Base-by-base conservation (phyloP, 1,140 invertebrate genomes). In the Drosophila sproati region DNA sequence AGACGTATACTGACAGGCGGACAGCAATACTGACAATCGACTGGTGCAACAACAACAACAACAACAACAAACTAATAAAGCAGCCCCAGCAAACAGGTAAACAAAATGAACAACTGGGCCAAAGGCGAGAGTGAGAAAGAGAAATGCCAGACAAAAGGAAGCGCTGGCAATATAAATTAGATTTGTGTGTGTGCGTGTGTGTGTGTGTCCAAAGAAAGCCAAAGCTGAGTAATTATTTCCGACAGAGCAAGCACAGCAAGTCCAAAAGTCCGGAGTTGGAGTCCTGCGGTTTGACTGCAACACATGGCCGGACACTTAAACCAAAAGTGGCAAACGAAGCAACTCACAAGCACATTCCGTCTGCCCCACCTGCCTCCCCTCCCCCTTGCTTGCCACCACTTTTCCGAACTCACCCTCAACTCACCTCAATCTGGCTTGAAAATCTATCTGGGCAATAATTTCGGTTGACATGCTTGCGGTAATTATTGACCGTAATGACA, bases 401-500 rank as follows among this genome's bases (percentile, higher is more conserved):
- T 20, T 20, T 20, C 20, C 20, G 20, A 20, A 20, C 20, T 20
- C 39, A 43, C 10, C 2, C 3, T 43, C 10, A 1, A 10, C 8
- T 10, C 39, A 3, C 39, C 5, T 41, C 39, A 47, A 60, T 55
- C 28, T 28, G 57, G 39, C 66, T 69, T 45, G 66, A 75, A 80
- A 89, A 88, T 80, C 77, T 88, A 88, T 89, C 86, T 85, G 75
- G 85, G 86, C 85, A 89, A 89, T 89, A 89, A 89, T 89, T 89
- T 85, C 81, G 81, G 80, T 89, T 90, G 85, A 89, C 85, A 89
- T 81, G 85, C 72, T 80, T 90, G 85, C 81, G 86, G 85, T 90
- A 89, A 89, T 89, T 89, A 89, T 89, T 89, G 86, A 89, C 86
- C 86, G 78, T 89, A 90, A 90, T 89, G 85, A 88, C 83, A 89